Conservation (phyloP, 2,113 vertebrate genomes). For the Petromus typicus region DNA sequence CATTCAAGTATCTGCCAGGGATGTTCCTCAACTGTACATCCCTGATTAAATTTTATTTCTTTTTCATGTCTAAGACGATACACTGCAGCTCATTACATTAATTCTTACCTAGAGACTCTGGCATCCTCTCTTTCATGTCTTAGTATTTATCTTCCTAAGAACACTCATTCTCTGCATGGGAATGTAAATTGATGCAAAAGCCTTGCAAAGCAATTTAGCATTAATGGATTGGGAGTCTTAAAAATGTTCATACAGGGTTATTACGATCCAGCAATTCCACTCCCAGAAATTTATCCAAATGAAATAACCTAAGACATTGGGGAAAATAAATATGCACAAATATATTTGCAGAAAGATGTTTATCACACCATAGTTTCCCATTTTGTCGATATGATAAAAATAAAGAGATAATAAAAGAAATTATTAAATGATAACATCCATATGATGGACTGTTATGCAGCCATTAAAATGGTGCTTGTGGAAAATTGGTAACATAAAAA, state of each 20-base stretch:
- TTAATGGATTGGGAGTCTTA: constrained; percentile 75
- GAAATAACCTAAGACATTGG: constrained; percentile 64
- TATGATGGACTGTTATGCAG: constrained; percentile 59
- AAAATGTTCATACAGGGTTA: constrained; percentile 71
- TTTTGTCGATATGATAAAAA: constrained; percentile 57
- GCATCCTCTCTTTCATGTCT: constrained; percentile 12
- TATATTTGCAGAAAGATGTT: constrained; percentile 72
- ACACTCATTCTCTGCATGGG: constrained; percentile 22
- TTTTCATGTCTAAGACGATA: constrained; percentile 12
- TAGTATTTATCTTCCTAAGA: constrained; percentile 70
- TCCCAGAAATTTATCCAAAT: constrained; percentile 70
- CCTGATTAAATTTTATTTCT: neutral
- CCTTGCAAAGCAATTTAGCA: constrained; percentile 70
- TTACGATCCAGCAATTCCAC: constrained; percentile 66
- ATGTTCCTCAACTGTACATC: neutral
- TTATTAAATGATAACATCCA: constrained; percentile 75
- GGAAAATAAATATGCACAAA: constrained; percentile 69
- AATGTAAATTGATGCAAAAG: constrained; percentile 65
- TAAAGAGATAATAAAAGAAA: constrained; percentile 71
- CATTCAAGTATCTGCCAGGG: neutral
- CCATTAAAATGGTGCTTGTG: constrained; percentile 71
- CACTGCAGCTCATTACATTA: constrained; percentile 49
- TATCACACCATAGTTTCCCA: constrained; percentile 50
- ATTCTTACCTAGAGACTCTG: constrained; percentile 53
- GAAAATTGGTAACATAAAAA: constrained; percentile 70